Conservation (phyloP, 2,113 vertebrate species). For the Aspidoscelis tigris region DNA sequence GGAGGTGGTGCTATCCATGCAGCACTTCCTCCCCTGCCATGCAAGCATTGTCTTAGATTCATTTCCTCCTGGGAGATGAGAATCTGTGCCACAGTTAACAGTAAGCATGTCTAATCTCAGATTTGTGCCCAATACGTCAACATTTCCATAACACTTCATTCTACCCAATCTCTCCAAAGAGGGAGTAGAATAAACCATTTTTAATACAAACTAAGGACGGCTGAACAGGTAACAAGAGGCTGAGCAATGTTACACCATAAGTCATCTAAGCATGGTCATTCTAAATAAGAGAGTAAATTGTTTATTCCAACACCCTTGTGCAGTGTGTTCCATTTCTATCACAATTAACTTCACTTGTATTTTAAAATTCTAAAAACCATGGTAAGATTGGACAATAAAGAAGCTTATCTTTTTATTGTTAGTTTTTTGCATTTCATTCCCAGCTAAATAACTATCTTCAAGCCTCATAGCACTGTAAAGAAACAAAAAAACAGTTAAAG, state of each 20-base stretch:
- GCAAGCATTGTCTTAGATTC: not conserved
- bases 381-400: conserved; percentile 65
- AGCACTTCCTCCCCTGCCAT: no score
- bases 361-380: conserved; percentile 61
- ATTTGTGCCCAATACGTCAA: conserved; percentile 32
- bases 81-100: not conserved
- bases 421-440: conserved; percentile 49
- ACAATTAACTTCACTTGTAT: conserved; percentile 55
- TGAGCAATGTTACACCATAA: conserved; percentile 53
- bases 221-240: conserved; percentile 49
- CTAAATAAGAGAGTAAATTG: conserved; percentile 63
- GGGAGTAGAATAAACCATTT: conserved; percentile 43
- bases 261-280: conserved; percentile 51
- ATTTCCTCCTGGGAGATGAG: not conserved
- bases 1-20: no score
- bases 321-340: conserved; percentile 54
- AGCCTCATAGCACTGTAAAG: conserved; percentile 66
- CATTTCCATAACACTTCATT: conserved; percentile 33
- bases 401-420: conserved; percentile 67
- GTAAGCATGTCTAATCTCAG: conserved; percentile 5
- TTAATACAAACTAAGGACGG: conserved; percentile 41
- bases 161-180: not conserved
- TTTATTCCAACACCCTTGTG: conserved; percentile 61
- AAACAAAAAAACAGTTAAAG: conserved; percentile 64
- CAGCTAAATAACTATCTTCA: conserved; percentile 66